These are phyloP conservation scores for Oceanodroma tethys DNA, from an alignment of 2,113 vertebrate species.

Conservation along the genomic window DNA sequence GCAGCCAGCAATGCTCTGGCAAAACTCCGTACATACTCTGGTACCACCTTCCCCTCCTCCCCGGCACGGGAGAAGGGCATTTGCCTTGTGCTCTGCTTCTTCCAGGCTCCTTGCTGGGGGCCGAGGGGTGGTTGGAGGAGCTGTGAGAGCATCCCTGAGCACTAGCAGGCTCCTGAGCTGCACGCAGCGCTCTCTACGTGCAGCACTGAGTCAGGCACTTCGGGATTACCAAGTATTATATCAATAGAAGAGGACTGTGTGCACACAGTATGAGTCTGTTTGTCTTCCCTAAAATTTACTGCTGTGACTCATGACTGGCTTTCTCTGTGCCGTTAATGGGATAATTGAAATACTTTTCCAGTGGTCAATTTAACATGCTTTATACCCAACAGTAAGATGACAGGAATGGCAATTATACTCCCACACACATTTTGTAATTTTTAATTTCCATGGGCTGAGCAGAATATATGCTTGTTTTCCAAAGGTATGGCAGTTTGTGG, in stretches of 20 bases:
- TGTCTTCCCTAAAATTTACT: constrained; percentile 53
- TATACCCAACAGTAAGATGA: not conserved
- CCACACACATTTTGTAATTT: not conserved
- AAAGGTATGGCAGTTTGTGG: not conserved
- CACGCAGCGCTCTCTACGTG: rapidly evolving
- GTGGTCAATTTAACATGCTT: constrained; percentile 46
- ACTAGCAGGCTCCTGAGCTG: not conserved
- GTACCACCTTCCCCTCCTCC: not conserved
- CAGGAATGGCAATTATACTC: constrained; percentile 19
- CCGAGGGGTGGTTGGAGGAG: rapidly evolving
- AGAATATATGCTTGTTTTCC: not conserved
- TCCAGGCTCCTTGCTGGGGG: not conserved
- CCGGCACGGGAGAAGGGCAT: rapidly evolving
- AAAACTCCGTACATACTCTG: rapidly evolving
- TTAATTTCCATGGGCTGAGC: not conserved
- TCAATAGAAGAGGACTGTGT: constrained; percentile 43
- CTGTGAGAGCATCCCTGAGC: not conserved
- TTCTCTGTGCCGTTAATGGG: not conserved
- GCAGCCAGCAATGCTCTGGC: not conserved
- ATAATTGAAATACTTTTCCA: constrained; percentile 37
- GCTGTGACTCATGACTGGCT: constrained; percentile 28
- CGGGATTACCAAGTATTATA: not conserved
- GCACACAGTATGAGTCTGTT: constrained; percentile 32
- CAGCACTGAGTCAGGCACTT: not conserved
- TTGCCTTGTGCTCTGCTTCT: not conserved